A percentile compares a stretch with the other conserved stretches of the same genome.
Evolutionary conservation across 2,113 vertebrate species (phyloP).

Genomic region (Poeciliopsis turrubarensis): DNA sequence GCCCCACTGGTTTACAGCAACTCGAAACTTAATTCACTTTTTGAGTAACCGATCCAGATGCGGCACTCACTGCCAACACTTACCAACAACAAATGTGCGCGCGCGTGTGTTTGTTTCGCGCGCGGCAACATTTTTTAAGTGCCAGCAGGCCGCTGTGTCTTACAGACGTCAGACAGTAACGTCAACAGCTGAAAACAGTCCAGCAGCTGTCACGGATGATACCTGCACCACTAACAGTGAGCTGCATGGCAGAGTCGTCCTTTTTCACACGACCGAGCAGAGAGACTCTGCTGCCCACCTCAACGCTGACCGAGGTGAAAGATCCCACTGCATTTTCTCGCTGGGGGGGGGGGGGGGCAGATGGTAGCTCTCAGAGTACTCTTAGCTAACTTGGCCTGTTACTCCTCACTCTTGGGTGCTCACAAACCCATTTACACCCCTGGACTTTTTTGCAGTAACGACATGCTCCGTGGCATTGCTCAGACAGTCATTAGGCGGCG

Average conservation of each 20-base stretch:
- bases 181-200: background rate
- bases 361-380: background rate
- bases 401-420: constrained; percentile 14
- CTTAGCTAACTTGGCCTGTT: constrained; percentile 15
- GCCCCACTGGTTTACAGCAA: background rate
- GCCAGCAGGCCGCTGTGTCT: background rate
- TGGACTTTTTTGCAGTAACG: constrained; percentile 39
- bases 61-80: background rate
- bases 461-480: constrained; percentile 10
- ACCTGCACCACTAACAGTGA: constrained; percentile 25
- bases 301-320: background rate
- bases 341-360: background rate
- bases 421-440: constrained; percentile 48
- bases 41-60: background rate
- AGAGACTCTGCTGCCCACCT: constrained; percentile 1
- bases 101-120: background rate
- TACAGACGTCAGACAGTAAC: background rate
- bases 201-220: constrained; percentile 13
- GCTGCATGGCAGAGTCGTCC: background rate
- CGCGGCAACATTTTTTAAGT: background rate
- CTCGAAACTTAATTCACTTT: background rate
- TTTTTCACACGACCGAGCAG: constrained; percentile 15
- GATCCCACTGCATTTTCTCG: background rate
- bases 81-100: background rate
- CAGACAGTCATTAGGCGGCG: constrained; percentile 37